These are phyloP conservation scores for Mionectes macconnelli DNA, from an alignment of 2,113 vertebrate genomes.

Conservation along the genomic window DNA sequence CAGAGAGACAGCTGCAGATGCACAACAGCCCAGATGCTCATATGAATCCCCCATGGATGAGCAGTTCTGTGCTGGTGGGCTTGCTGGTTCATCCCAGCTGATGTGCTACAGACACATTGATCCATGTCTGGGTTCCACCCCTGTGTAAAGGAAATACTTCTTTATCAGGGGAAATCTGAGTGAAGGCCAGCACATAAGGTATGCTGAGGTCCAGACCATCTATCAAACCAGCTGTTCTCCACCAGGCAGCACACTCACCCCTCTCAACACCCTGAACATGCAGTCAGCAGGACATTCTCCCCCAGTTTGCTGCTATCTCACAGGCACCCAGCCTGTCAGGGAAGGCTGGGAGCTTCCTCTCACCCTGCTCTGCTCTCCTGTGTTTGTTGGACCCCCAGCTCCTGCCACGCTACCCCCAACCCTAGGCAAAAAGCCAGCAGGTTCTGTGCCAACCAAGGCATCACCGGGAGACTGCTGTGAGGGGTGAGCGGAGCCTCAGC, in stretches of 20 bases:
- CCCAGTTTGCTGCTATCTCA: background rate
- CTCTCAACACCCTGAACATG: fast-evolving
- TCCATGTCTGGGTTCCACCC: background rate
- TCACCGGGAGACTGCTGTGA: background rate
- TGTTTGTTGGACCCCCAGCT: background rate
- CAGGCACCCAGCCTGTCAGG: background rate
- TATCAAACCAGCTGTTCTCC: too few relatives aligned
- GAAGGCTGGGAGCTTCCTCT: background rate
- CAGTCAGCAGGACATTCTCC: background rate
- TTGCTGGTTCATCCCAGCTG: background rate
- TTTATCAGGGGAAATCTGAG: background rate
- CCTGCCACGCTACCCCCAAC: fast-evolving
- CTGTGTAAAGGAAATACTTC: background rate
- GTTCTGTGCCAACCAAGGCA: background rate
- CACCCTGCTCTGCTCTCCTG: background rate
- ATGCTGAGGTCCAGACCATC: background rate
- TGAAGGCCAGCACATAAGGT: background rate
- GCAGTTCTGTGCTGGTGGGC: background rate
- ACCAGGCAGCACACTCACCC: fast-evolving
- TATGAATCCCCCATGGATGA: too few relatives aligned
- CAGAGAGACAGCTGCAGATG: background rate
- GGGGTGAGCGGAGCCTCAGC: background rate
- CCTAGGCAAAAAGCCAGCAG: background rate
- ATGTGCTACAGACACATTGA: background rate
- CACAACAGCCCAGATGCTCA: background rate